Conservation (phyloP, 2,113 vertebrate species). For the Struthio camelus region DNA sequence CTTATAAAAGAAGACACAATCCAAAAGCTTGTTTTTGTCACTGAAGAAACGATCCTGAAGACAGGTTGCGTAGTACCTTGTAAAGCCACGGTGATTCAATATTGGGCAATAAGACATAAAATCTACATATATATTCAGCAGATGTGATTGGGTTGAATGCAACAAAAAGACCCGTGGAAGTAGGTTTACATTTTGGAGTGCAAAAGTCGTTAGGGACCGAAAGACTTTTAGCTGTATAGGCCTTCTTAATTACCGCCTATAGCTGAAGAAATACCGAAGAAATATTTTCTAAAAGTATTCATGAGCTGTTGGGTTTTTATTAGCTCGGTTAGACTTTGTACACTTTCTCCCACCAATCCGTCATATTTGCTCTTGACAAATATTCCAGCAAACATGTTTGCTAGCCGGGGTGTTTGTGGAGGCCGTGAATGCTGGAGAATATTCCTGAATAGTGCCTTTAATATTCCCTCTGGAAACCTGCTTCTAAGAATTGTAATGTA, state of each 20-base stretch:
- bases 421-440: neutral
- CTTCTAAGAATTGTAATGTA: neutral
- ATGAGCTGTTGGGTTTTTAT: slow-evolving; percentile 29
- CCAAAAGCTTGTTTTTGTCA: neutral
- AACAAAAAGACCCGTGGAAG: neutral
- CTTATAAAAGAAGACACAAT: neutral
- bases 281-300: slow-evolving; percentile 41
- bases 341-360: neutral
- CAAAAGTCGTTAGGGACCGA: neutral
- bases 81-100: neutral
- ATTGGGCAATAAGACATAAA: neutral
- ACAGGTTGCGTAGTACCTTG: neutral
- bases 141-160: neutral
- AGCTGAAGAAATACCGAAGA: neutral
- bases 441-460: slow-evolving; percentile 48
- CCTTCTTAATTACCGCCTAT: neutral
- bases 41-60: neutral
- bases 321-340: slow-evolving; percentile 26
- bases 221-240: neutral
- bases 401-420: neutral
- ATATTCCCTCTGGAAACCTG: neutral
- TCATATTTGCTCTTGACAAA: slow-evolving; percentile 40
- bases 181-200: neutral
- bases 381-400: slow-evolving; percentile 44
- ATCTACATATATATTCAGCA: neutral